Base-by-base conservation (phyloP, 1,140 invertebrate species). In the Plutomurus gul region DNA sequence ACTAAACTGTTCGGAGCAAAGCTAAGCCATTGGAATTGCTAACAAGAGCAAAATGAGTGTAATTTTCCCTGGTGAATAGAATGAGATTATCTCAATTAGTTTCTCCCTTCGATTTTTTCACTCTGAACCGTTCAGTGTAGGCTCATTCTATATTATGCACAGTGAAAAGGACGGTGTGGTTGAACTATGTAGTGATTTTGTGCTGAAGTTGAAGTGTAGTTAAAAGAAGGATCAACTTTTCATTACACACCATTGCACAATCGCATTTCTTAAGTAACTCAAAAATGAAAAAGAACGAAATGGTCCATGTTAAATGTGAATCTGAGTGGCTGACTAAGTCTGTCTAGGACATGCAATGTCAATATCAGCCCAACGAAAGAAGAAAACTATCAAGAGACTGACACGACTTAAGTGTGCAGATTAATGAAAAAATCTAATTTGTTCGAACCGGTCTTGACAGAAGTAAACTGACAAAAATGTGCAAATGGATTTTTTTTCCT, bases 371-470 rank as follows among this genome's bases (percentile, higher is more conserved):
- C 20, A 20, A 33, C n/a, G 39, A 70, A 22, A 10, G 27, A 65
- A 65, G 27, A 60, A 60, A 65, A 77, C 75, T 39, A 76, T 76
- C 37, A 76, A 56, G 75, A 51, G 30, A 56, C 75, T 76, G 75
- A 76, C 75, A 76, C 75, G 75, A 56, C 75, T 77, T 77, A 77
- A 77, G 56, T 36, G 73, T 49, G 70, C 30, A 65, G 76, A 72
- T 78, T 78, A 78, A 72, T 78, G 76, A 78, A 78, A 78, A 76
- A 78, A 78, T 78, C 76, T 78, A 78, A 78, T 78, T 78, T 60
- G 39, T 40, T 77, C 75, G 7, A 65, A 13, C 56, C 56, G 56
- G 56, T 65, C 56, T 16, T 65, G 56, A 65, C 56, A 65, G 56
- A 65, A 65, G 30, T 65, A 33, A 65, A 65, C 56, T 65, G 56